Percentiles rank a stretch among this genome's conserved stretches.
Conservation (phyloP, 92 coral and sea anemone species). For the Phymanthus crucifer region DNA sequence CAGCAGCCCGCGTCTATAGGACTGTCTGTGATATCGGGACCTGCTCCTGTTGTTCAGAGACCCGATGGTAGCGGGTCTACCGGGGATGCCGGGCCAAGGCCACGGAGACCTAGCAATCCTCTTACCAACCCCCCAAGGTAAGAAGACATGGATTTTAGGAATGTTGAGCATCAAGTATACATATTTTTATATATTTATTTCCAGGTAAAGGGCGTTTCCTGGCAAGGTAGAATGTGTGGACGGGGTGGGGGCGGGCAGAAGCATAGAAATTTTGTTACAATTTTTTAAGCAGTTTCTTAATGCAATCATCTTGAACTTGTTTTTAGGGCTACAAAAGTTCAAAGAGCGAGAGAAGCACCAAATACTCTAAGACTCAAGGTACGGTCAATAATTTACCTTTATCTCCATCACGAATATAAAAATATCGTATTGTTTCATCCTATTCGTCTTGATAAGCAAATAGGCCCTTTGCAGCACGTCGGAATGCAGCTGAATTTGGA, state of each 20-base stretch:
- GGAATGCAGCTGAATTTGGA: too few species aligned
- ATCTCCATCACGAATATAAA: too few species aligned
- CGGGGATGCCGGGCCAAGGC: conserved; percentile 22
- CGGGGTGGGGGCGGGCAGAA: neutral
- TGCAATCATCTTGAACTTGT: neutral
- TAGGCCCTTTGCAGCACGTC: too few species aligned
- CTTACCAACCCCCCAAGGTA: conserved; percentile 31
- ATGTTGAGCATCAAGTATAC: neutral
- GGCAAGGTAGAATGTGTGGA: neutral
- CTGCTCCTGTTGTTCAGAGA: conserved; percentile 88
- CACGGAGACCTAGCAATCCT: conserved; percentile 30
- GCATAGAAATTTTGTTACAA: neutral
- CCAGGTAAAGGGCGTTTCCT: neutral
- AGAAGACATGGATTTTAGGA: neutral
- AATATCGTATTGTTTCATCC: too few species aligned
- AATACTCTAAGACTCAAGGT: conserved; percentile 82
- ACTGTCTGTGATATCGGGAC: conserved; percentile 96
- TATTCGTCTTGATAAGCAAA: too few species aligned
- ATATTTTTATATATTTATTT: too few species aligned
- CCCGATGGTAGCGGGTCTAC: conserved; percentile 31
- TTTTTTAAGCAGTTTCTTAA: neutral
- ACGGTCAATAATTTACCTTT: neutral
- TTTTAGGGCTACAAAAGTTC: conserved; percentile 74
- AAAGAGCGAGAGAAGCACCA: conserved; percentile 80
- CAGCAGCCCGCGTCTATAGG: conserved; percentile 71